Base-by-base conservation (phyloP, 2,113 vertebrate species). In the Harpagus bidentatus region DNA sequence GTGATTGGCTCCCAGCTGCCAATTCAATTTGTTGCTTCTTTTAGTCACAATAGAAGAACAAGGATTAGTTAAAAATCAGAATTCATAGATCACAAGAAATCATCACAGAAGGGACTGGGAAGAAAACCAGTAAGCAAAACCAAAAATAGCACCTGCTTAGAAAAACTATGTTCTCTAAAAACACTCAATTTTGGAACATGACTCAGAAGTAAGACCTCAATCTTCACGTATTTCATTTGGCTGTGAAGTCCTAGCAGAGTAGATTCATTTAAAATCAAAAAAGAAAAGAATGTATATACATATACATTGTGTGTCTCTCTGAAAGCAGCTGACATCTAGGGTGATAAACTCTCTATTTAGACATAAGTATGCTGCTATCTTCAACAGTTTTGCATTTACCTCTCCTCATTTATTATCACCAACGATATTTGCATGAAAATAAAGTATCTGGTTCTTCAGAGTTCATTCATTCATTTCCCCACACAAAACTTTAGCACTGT, bases 351-450 rank as follows among this genome's bases (percentile, higher is more conserved):
- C 43, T 90, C 63, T 95, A 22, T 88, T 94, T 92, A 90, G 50
- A 93, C n/a, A 52, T 14, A 98, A 95, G 72, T 70, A 66, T 65
- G 20, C 40, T 71, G 86, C 66, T 48, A 40, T 89, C 81, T 90
- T 83, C 31, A 80, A 78, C 67, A 77, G 42, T 86, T 94, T 52
- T 71, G 17, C 61, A 72, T 96, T 95, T 92, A 93, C 76, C 52
- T 82, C 40, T 66, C 62, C 63, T 94, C 50, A 23, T 58, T 82
- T 90, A 81, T 95, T 96, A 94, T 65, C 56, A 92, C 29, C 18
- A 62, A 82, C 7, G 79, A n/a, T 55, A 86, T 97, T 96, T 96
- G 25, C 63, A 93, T 82, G 55, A 76, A 90, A 93, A 94, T 90
- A 19, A 85, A 96, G 36, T 36, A 16, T 17, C 55, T 71, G 23